Evolutionary conservation across 2,113 vertebrate genomes (phyloP).

Genomic region (Ahaetulla prasina): DNA sequence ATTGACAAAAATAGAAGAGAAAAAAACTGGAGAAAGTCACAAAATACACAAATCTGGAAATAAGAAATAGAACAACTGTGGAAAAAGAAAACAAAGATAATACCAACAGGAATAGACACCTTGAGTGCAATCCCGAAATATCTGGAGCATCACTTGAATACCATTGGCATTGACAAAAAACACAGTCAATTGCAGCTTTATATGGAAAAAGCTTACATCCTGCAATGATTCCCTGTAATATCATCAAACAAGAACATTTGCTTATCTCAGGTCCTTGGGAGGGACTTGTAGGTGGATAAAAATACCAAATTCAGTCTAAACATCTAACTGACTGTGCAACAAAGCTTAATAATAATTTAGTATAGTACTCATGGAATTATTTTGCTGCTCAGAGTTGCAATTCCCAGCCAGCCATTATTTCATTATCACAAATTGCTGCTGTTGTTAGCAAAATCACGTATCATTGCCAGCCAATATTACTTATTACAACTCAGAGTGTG

Average conservation of each 20-base stretch:
- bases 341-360: neutral
- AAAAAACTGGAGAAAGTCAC: neutral
- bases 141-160: neutral
- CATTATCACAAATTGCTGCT: neutral
- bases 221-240: neutral
- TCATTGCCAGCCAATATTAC: neutral
- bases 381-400: neutral
- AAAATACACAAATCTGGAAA: neutral
- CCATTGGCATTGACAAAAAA: neutral
- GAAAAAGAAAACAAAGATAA: neutral
- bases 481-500: neutral
- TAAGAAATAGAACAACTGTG: neutral
- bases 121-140: neutral
- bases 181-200: neutral
- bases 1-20: neutral
- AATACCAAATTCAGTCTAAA: neutral
- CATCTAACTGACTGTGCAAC: neutral
- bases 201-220: neutral
- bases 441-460: neutral
- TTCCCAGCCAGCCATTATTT: neutral
- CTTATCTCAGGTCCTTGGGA: neutral
- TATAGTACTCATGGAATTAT: neutral
- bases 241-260: neutral
- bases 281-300: neutral
- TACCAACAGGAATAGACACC: neutral